A percentile compares a stretch with the other conserved stretches of the same genome.
These are phyloP conservation scores for Orius insidiosus DNA, from an alignment of 1,140 invertebrate genomes.

Conservation along the genomic window DNA sequence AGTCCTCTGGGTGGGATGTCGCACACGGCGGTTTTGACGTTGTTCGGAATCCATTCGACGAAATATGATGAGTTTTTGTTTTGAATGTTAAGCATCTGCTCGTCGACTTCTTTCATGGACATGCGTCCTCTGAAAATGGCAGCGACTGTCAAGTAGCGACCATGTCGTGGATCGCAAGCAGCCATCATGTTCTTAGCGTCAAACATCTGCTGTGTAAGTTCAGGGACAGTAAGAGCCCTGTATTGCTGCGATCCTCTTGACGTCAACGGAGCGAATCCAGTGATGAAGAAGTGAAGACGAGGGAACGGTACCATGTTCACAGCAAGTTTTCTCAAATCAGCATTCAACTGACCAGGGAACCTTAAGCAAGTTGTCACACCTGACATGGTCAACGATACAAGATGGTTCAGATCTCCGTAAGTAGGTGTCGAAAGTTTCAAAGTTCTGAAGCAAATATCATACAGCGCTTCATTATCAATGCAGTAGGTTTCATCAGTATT, in stretches of 20 bases:
- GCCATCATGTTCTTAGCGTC: slow-evolving; percentile 63
- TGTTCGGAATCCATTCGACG: slow-evolving; percentile 78
- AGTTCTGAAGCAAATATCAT: slow-evolving; percentile 32
- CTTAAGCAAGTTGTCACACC: slow-evolving; percentile 60
- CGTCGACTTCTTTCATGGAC: slow-evolving; percentile 84
- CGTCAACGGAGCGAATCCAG: slow-evolving; percentile 70
- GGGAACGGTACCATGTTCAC: slow-evolving; percentile 98
- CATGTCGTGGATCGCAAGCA: slow-evolving; percentile 59
- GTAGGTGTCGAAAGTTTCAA: slow-evolving; percentile 74
- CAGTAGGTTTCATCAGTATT: slow-evolving; percentile 71
- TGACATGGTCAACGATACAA: slow-evolving; percentile 70
- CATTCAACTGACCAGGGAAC: slow-evolving; percentile 54
- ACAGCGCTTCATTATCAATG: slow-evolving; percentile 53
- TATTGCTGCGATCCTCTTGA: slow-evolving; percentile 59
- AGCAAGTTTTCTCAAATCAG: slow-evolving; percentile 84
- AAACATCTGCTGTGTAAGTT: slow-evolving; percentile 45
- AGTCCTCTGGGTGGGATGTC: slow-evolving; percentile 72
- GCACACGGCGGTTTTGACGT: slow-evolving; percentile 69
- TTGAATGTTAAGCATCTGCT: slow-evolving; percentile 49
- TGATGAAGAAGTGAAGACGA: slow-evolving; percentile 88
- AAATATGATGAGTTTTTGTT: slow-evolving; percentile 63
- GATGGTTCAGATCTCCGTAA: slow-evolving; percentile 71
- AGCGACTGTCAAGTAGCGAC: slow-evolving; percentile 62
- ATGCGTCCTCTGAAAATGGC: slow-evolving; percentile 65
- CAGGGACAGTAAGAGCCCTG: slow-evolving; percentile 55